A percentile compares a stretch with the other conserved stretches of the same genome.
Evolutionary conservation across 1,140 invertebrate genomes (phyloP).

Genomic region (Probaryconus sp.): DNA sequence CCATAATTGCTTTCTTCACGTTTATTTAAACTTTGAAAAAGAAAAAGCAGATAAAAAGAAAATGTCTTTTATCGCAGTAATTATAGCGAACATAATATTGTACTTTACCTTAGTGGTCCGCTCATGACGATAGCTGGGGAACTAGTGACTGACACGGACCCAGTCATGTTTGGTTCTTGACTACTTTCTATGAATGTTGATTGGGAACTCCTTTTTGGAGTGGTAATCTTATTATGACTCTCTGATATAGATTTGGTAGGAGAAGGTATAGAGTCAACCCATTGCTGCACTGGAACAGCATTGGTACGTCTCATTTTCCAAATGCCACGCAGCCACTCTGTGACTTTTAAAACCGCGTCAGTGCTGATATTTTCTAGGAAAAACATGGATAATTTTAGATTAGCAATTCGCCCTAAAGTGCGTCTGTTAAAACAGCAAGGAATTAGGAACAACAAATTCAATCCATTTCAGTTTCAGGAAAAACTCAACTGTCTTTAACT

Average conservation of each 20-base stretch:
- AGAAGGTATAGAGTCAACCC: conserved; percentile 76
- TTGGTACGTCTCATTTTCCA: conserved; percentile 75
- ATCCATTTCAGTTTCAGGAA: no score
- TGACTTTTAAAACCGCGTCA: conserved; percentile 71
- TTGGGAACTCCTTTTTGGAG: conserved; percentile 7
- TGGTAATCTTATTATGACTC: conserved; percentile 6
- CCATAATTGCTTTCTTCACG: no score
- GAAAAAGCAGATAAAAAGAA: no score
- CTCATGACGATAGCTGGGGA: conserved; percentile 66
- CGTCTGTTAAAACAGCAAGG: no score
- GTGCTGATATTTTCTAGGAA: conserved; percentile 71
- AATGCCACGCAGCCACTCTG: conserved; percentile 72
- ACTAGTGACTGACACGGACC: conserved; percentile 70
- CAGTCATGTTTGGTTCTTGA: conserved; percentile 70
- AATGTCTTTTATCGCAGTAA: no score
- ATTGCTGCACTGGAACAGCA: conserved; percentile 75
- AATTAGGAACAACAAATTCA: no score
- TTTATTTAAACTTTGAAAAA: no score
- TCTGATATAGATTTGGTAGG: conserved; percentile 56
- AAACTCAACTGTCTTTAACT: no score
- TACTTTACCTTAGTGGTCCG: conserved; percentile 64
- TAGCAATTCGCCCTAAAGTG: no score
- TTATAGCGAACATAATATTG: conserved; percentile 9
- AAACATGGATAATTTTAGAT: conserved; percentile 27
- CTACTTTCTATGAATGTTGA: conserved; percentile 9